Base-by-base conservation (phyloP, 1,140 invertebrate genomes). In the Eciton burchellii region DNA sequence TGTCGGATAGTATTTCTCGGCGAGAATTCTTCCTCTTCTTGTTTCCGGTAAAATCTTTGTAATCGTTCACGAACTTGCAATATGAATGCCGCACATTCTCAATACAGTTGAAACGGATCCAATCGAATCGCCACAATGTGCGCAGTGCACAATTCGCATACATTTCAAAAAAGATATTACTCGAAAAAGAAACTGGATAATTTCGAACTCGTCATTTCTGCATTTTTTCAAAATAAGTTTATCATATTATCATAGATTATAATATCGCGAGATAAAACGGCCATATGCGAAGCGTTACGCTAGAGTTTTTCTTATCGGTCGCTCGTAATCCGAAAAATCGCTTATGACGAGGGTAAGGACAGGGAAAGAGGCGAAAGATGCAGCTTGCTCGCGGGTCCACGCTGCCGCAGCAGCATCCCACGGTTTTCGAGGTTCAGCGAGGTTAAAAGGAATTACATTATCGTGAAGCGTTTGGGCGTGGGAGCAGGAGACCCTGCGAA, bases 391-490 rank as follows among this genome's bases (percentile, higher is more conserved):
- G 62, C 71, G 43, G 71, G 26, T 84, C 72, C 82, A 84, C 29
- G 49, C 47, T 59, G 70, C 68, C 59, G 41, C 81, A 59, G 68
- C 82, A 82, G 77, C 82, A 83, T 90, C 90, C 87, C 86, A 90
- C 86, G 86, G 87, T 89, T 90, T 88, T 84, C 77, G 63, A 77
- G 63, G 87, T 90, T 91, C 87, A 89, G 62, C 81, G 86, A 86
- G 88, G 89, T 89, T 88, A 89, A 91, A 91, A 91, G 89, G 88
- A 91, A 83, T 82, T 89, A 86, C 89, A 89, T 91, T 91, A 91
- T 90, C 90, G 88, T 73, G 88, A 90, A 89, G 90, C 88, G 88
- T 91, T 90, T 86, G 88, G 90, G 89, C 90, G 91, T 91, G 91
- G 90, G 90, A 92, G 89, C 86, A 87, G 82, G 74, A 65, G 68